Evolutionary conservation across 2,797 vertebrate genomes (phyloP).

Genomic region (Bryconaethiops microstoma): DNA sequence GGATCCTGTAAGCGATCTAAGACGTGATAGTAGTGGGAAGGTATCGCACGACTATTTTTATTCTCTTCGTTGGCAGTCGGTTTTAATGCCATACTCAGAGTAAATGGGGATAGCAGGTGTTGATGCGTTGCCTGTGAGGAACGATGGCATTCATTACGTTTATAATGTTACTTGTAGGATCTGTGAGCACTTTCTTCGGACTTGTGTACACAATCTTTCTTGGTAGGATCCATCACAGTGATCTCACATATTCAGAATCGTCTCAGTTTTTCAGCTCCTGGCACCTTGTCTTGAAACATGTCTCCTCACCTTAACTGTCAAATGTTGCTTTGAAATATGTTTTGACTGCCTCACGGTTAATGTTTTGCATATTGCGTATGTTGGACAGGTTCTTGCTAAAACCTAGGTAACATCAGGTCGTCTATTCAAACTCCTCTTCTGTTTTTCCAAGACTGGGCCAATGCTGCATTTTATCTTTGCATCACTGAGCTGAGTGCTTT

Average conservation of each 20-base stretch:
- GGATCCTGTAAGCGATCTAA: neutral
- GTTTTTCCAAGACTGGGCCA: neutral
- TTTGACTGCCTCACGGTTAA: neutral
- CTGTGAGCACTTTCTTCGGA: neutral
- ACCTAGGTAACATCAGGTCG: neutral
- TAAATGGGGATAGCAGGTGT: neutral
- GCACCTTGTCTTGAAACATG: neutral
- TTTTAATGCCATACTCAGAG: neutral
- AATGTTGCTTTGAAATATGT: neutral
- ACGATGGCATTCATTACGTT: neutral
- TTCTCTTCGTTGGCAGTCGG: neutral
- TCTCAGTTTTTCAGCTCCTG: neutral
- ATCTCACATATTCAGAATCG: neutral
- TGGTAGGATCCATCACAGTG: neutral
- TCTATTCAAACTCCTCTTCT: neutral
- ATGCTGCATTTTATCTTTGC: neutral
- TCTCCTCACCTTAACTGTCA: neutral
- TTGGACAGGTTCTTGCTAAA: neutral
- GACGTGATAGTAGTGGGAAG: slow-evolving; percentile 9
- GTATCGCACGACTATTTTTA: neutral
- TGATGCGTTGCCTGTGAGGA: neutral
- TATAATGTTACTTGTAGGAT: neutral
- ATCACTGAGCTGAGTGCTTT: no score
- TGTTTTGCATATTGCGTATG: neutral
- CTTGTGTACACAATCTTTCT: neutral